Evolutionary conservation across 2,797 vertebrate species (phyloP), one percentile per base, ranked within the genome.

Genomic region (Spinus olivaceus): DNA sequence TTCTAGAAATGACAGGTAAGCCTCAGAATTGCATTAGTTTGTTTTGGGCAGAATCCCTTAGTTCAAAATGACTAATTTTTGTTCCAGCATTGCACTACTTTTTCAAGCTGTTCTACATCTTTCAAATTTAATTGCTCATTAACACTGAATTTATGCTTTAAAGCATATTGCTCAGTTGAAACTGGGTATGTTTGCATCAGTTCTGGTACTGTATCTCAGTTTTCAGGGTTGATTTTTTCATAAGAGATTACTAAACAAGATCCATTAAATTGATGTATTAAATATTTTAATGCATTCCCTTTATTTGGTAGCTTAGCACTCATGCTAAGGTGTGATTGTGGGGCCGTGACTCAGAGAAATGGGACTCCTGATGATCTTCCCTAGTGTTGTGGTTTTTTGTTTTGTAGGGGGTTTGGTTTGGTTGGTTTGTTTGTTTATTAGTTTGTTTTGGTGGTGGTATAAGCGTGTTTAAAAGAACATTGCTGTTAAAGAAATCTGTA

Each of bases 1-100:
- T 98, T 37, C 98, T 99, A 63, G 86, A 98, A 87, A 98, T 99
- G 86, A 99, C 98, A 98, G 99, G 99, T 98, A 98, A 97, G 64
- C 53, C 65, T 80, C 30, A 22, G 28, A 49, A 57, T 44, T 59
- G 39, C 33, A 16, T 61, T 76, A 2, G 10, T 88, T 79, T 33
- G 19, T 46, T 78, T 67, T 10, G 46, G 10, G 13, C 64, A 67
- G 20, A 54, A 49, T 73, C 17, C 7, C 14, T 44, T 69, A 39
- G 23, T 53, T 77, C 22, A 54, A 64, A 86, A 59, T 35, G 8
- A n/a, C 14, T 73, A 4, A 4, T 19, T 56, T 88, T 89, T 61
- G 14, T 87, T 67, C 24, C n/a, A 51, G 12, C 14, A 17, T 37
- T 70, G 32, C 9, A 47, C 12, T 81, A 17, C 30, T 63, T 91